Base-by-base conservation (phyloP, 2,888 invertebrate species). In the Smittia sp. region DNA sequence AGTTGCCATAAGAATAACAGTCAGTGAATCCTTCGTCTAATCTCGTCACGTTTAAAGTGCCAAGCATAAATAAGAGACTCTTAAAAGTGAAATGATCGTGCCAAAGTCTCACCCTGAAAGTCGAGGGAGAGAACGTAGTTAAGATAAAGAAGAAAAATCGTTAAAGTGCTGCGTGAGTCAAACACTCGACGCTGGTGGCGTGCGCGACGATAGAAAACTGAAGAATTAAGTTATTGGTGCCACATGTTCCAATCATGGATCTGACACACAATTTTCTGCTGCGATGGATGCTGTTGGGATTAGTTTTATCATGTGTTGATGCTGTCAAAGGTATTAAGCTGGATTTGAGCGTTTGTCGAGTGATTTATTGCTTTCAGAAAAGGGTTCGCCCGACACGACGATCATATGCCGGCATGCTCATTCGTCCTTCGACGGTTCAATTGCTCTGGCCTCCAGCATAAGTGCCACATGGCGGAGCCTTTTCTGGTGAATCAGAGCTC, bases 241-340 rank as follows among this genome's bases (percentile, higher is more conserved):
- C 69, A 69, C 54, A 69, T 69, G 69, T 25, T 54, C 62, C 9
- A 32, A 58, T 52, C 15, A 72, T 72, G 72, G 54, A 72, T 72
- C 25, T 72, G 11, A 38, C 13, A 38, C 52, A 54, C 54, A 41
- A 69, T 69, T 69, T 69, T 18, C 69, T 69, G 32, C 62, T 32
- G 32, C 39, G 58, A 62, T 72, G 72, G 72, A 72, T 72, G 58
- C 54, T 72, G 38, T 39, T 72, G 22, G 72, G 72, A 72, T 72
- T 72, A 72, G 2, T 72, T 62, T 72, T 63, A 46, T 73, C 73
- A 63, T 65, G 22, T 65, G 73, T 65, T 46, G 73, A 65, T 32
- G 73, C 73, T 65, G 73, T 73, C 41, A 73, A 73, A 73, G 73
- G 73, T 73, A 72, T 41, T 58, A 18, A 15, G 46, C 22, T 20